Evolutionary conservation across 2,113 vertebrate genomes (phyloP), one percentile per base, ranked within the genome.

Genomic region (Hippocampus zosterae): DNA sequence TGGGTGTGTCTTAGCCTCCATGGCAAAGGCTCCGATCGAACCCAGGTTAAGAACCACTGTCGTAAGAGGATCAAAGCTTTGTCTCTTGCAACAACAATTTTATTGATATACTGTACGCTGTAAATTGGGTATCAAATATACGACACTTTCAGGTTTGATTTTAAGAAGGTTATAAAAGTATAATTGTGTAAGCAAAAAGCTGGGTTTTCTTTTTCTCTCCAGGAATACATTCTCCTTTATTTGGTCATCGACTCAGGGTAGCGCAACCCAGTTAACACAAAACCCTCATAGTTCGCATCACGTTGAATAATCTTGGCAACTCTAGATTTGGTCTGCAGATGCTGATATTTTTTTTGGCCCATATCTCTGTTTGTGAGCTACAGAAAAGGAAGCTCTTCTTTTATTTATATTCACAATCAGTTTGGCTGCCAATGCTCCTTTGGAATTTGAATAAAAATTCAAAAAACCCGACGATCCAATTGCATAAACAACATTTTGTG

Each of bases 361-460:
- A 62, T 73, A 15, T 55, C 9, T 64, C 9, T 57, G 27, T 77
- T 62, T 46, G 50, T 16, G 19, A 48, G 50, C 12, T 46, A 6
- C 75, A 44, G 67, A 79, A 71, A 62, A 59, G 27, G 5, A 41
- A 29, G 74, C 69, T 81, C 69, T 74, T 88, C 21, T 84, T 85
- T 91, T 88, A 90, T 91, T 90, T 69, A 90, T 84, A 66, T 63
- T 25, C 80, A 60, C 68, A 55, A 64, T 29, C 53, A 73, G 48
- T 5, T 13, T n/a, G 44, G 33, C 46, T 37, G 67, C 68, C 59
- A n/a, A n/a, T 27, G n/a, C 15, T 21, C 65, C 72, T 75, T 67
- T 5, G 4, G 63, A 65, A 65, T 65, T 65, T 65, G 8, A 65
- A 65, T 65, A 2, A 8, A 46, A 15, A 33, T 60, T 74, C 8